These are phyloP conservation scores for Clarias batrachus DNA, from an alignment of 2,113 vertebrate species.

Conservation along the genomic window DNA sequence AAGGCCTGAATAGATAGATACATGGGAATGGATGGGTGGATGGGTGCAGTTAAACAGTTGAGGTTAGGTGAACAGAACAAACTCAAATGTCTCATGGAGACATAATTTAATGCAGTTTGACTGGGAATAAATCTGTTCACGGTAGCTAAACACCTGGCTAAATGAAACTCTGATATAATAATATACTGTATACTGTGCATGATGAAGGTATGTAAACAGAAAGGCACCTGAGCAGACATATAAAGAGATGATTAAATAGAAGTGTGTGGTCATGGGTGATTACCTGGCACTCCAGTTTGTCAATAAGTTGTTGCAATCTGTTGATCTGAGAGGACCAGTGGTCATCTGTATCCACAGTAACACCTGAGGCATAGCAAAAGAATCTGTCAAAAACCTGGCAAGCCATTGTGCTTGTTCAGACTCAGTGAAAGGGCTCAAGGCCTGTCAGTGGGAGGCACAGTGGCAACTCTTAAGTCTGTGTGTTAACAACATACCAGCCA, in stretches of 20 bases:
- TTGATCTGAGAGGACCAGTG: slow-evolving; percentile 90
- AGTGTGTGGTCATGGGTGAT: neutral
- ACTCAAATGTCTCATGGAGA: neutral
- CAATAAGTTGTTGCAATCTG: slow-evolving; percentile 89
- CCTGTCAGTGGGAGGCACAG: slow-evolving; percentile 17
- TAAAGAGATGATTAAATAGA: neutral
- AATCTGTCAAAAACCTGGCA: neutral
- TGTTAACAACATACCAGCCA: neutral
- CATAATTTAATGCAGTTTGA: neutral
- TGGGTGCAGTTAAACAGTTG: too few relatives aligned
- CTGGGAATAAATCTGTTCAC: neutral
- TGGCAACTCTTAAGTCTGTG: neutral
- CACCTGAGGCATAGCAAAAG: slow-evolving; percentile 68
- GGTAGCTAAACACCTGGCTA: neutral
- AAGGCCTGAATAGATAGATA: neutral
- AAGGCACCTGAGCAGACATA: neutral
- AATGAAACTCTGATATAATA: neutral
- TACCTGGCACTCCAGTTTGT: slow-evolving; percentile 93
- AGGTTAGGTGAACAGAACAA: neutral
- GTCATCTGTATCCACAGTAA: slow-evolving; percentile 74
- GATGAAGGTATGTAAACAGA: neutral
- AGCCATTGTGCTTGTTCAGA: neutral
- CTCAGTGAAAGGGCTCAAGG: slow-evolving; percentile 13
- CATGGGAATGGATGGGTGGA: neutral
- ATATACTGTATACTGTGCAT: neutral